Evolutionary conservation across 2,113 vertebrate species (phyloP), one percentile per base, ranked within the genome.

Genomic region (Cyanistes caeruleus): DNA sequence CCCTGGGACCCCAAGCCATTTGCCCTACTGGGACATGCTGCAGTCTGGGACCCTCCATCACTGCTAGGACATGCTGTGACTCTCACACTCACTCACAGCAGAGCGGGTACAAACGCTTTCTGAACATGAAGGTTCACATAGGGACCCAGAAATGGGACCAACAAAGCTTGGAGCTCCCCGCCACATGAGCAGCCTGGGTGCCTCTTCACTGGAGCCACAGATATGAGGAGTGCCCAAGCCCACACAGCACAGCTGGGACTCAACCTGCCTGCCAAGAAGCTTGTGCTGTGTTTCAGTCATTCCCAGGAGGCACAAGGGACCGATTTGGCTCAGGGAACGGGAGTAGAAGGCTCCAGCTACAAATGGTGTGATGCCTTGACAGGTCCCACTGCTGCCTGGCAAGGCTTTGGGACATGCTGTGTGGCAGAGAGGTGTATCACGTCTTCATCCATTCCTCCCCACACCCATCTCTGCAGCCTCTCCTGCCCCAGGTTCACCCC

Each of bases 281-380:
- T 63, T 4, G 1, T 1, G 5, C 43, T 53, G 70, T 73, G 62
- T 68, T 96, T 80, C 17, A 88, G 67, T 69, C 43, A 27, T 69
- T 88, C 86, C 80, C 76, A 59, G 69, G 83, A 70, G 62, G 64
- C 68, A 74, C 13, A 19, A 77, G 80, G 76, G 68, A 95, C 35
- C 0, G 1, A 86, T 89, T 89, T 8, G 5, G 81, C 69, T 84
- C 2, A 0, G 39, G 51, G 52, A 90, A 83, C 0, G 0, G 72
- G 48, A 95, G 84, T 67, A 75, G 86, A 59, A 92, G 78, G 76
- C 35, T 95, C 76, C 93, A 70, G 60, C 76, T 81, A 76, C 48
- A 94, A 94, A 85, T 1, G 6, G 28, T 33, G 23, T 30, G 55
- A 53, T 63, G 72, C 39, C 60, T 89, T 4, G 9, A 55, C 27